Conservation (phyloP, 2,113 vertebrate species). For the Pedionomus torquatus region DNA sequence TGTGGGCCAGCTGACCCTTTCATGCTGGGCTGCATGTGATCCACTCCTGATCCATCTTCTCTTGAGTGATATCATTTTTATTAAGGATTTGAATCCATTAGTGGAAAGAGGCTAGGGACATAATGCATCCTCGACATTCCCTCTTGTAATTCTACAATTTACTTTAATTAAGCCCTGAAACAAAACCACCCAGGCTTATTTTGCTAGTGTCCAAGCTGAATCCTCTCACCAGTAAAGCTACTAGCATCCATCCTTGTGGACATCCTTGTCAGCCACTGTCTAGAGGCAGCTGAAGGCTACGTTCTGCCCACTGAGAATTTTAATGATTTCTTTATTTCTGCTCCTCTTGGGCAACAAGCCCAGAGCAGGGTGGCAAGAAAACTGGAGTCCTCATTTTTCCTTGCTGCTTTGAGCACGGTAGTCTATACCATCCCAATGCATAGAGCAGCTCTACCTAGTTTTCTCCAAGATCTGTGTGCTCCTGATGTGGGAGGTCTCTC, state of each 20-base stretch:
- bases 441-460: neutral
- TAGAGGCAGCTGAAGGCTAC: neutral
- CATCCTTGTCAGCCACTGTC: no score
- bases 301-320: neutral
- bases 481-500: neutral
- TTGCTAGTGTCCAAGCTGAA: neutral
- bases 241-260: neutral
- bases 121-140: neutral
- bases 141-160: neutral
- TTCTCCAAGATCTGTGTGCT: neutral
- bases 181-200: neutral
- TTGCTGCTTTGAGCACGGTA: neutral
- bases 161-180: constrained; percentile 3
- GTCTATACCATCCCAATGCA: no score
- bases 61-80: neutral
- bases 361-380: neutral
- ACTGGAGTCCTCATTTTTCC: neutral
- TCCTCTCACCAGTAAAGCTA: neutral
- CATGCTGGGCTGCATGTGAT: neutral
- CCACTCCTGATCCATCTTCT: neutral
- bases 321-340: neutral
- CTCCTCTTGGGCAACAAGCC: neutral
- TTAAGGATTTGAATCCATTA: neutral
- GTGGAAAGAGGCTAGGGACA: neutral
- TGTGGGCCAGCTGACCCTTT: neutral